phyloP scores from a whole-genome alignment of 2,113 vertebrate genomes.

The Cheilinus undulatus region DNA sequence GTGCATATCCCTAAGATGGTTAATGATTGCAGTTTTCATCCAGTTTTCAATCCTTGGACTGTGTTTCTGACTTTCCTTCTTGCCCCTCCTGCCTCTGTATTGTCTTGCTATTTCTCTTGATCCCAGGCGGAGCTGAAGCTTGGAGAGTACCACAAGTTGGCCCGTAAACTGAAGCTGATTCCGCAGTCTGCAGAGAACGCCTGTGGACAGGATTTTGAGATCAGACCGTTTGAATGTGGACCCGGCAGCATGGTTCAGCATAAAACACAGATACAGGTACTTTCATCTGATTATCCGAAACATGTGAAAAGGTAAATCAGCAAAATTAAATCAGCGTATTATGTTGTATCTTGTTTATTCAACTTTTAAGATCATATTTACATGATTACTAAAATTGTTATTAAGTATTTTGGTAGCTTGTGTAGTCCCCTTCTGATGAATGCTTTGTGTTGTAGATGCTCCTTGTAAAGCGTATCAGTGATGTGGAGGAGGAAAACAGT shows the following conservation, averaged over 20 bases:
- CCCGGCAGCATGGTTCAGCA: conserved; percentile 84
- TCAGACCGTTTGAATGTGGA: conserved; percentile 87
- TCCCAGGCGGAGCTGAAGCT: conserved; percentile 88
- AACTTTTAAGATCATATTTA: too few species aligned
- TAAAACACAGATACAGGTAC: conserved; percentile 89
- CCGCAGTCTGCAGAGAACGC: conserved; percentile 92
- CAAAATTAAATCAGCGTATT: too few species aligned
- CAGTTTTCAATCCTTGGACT: not conserved
- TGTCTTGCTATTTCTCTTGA: not conserved
- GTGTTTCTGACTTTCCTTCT: not conserved
- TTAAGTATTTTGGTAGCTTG: not conserved
- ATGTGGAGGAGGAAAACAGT: conserved; percentile 83
- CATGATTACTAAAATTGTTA: not conserved
- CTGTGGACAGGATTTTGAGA: conserved; percentile 91
- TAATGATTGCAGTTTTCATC: not conserved
- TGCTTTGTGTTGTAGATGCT: conserved; percentile 69
- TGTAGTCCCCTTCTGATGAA: not conserved
- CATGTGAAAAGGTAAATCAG: too few species aligned
- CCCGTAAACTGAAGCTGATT: conserved; percentile 94
- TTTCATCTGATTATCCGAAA: not conserved
- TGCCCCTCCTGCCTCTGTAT: not conserved
- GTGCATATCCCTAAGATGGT: too few species aligned
- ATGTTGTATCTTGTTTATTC: too few species aligned
- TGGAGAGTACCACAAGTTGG: conserved; percentile 92
- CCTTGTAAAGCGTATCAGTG: conserved; percentile 76